A percentile compares a stretch with the other conserved stretches of the same genome.
Conservation (phyloP, 2,113 vertebrate species). For the Heliornis fulica region DNA sequence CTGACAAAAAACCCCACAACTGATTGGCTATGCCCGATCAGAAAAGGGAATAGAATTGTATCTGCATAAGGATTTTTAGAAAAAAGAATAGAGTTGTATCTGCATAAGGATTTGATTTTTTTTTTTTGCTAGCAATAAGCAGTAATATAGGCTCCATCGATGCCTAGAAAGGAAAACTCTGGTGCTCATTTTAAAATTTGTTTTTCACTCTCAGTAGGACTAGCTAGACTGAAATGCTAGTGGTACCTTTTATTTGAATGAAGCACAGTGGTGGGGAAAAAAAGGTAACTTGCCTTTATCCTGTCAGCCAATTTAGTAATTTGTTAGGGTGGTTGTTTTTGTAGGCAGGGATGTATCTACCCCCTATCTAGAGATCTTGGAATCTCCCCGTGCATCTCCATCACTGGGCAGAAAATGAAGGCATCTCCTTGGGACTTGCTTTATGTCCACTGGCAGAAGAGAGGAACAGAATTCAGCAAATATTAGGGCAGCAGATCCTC, state of each 20-base stretch:
- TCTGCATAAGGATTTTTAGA: background rate
- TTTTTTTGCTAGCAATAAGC: background rate
- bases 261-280: background rate
- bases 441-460: background rate
- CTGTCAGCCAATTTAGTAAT: background rate
- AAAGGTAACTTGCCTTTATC: background rate
- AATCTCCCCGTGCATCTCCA: background rate
- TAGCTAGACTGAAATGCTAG: background rate
- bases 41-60: background rate
- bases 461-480: background rate
- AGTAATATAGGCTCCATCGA: background rate
- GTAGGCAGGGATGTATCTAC: background rate
- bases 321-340: background rate
- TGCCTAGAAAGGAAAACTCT: background rate
- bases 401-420: background rate
- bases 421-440: background rate
- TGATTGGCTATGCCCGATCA: background rate
- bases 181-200: background rate
- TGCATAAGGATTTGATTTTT: background rate
- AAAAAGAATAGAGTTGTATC: background rate
- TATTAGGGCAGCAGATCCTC: background rate
- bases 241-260: background rate
- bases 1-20: background rate
- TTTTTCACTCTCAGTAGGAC: background rate
- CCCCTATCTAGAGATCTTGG: background rate